These are phyloP conservation scores for Eupithecia subumbrata DNA, from an alignment of 2,888 invertebrate genomes.

Conservation along the genomic window DNA sequence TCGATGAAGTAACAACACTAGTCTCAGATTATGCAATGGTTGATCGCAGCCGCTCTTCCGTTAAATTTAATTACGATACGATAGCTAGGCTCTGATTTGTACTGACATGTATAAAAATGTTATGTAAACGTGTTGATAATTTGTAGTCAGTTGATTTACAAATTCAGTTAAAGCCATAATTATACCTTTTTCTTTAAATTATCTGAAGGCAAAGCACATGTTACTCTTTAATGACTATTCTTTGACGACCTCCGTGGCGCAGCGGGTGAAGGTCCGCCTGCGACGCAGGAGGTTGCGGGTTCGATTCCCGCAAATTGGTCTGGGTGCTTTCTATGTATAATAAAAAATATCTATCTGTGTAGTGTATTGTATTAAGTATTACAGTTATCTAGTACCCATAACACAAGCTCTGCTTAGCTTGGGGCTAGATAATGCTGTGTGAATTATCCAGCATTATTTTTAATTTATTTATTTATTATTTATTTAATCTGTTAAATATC, in stretches of 20 bases:
- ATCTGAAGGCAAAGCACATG: neutral
- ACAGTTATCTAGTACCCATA: no score
- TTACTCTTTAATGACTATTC: neutral
- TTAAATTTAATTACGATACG: slow-evolving; percentile 72
- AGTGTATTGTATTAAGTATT: no score
- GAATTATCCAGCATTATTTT: no score
- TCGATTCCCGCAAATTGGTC: no score
- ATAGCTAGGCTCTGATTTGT: slow-evolving; percentile 46
- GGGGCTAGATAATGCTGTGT: no score
- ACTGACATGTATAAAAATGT: slow-evolving; percentile 46
- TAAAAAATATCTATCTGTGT: no score
- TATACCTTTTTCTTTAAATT: neutral
- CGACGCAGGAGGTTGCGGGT: no score
- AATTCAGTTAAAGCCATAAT: neutral
- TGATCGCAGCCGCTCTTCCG: slow-evolving; percentile 73
- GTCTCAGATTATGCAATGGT: slow-evolving; percentile 53
- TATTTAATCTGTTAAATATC: neutral
- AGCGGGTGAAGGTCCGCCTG: no score
- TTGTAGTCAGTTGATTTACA: neutral
- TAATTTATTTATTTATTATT: no score
- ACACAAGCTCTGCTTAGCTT: no score
- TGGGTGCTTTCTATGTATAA: no score
- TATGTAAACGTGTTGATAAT: neutral
- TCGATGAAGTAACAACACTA: slow-evolving; percentile 71
- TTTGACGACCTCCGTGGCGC: no score